phyloP scores from a whole-genome alignment of 92 coral and sea anemone species.

The Parazoanthus atlanticus region DNA sequence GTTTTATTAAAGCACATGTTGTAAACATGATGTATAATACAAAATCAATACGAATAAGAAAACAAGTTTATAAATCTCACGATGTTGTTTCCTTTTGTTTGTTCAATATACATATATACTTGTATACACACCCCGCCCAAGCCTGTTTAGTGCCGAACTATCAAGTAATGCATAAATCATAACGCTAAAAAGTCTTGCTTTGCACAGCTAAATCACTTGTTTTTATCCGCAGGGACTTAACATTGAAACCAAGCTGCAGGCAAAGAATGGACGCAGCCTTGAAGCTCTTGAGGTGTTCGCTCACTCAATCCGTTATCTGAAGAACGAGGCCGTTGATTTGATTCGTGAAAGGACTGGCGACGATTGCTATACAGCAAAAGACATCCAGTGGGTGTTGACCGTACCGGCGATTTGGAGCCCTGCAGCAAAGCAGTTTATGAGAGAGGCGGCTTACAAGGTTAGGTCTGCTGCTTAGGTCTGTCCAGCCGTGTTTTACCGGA shows the following conservation, averaged over 20 bases:
- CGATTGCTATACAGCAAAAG: not conserved
- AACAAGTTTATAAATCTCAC: no score
- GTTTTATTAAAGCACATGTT: no score
- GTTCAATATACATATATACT: no score
- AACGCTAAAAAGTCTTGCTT: not conserved
- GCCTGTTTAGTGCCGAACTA: not conserved
- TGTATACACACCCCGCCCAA: not conserved
- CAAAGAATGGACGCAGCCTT: slow-evolving; percentile 56
- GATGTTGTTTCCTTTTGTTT: no score
- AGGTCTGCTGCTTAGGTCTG: not conserved
- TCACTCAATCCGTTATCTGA: slow-evolving; percentile 59
- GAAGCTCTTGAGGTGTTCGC: slow-evolving; percentile 60
- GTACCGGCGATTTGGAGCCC: slow-evolving; percentile 61
- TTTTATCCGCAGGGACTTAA: slow-evolving; percentile 14
- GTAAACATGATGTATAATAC: no score
- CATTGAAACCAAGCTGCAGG: slow-evolving; percentile 56
- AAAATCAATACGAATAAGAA: no score
- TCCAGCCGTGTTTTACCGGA: no score
- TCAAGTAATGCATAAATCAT: not conserved
- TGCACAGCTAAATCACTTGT: not conserved
- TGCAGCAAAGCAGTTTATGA: slow-evolving; percentile 62
- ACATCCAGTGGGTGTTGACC: slow-evolving; percentile 65
- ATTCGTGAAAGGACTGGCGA: slow-evolving; percentile 54
- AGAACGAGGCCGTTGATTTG: slow-evolving; percentile 49
- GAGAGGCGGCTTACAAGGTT: slow-evolving; percentile 49